Evolutionary conservation across 2,797 vertebrate genomes (phyloP).

Genomic region (Acanthurus leucopareius): DNA sequence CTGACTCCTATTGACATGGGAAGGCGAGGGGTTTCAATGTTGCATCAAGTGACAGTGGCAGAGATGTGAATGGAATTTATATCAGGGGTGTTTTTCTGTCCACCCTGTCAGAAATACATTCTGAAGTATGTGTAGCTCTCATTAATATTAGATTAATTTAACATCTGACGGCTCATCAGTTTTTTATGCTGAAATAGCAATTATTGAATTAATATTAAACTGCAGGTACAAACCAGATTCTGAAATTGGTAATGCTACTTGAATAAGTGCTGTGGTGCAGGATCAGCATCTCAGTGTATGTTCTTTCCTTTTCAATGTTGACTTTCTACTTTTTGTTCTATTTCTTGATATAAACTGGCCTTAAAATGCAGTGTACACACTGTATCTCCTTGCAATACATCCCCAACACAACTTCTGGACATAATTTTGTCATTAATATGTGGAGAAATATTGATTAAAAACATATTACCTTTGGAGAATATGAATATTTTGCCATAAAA

Average conservation of each 20-base stretch:
- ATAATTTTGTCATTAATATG: too few relatives aligned
- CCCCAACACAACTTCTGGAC: not conserved
- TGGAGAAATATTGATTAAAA: too few relatives aligned
- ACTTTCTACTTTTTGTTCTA: not conserved
- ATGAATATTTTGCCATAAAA: not conserved
- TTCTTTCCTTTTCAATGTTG: not conserved
- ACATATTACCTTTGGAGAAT: not conserved
- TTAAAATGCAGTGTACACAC: too few relatives aligned
- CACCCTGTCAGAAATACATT: not conserved
- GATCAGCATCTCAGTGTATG: not conserved
- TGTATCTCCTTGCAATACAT: too few relatives aligned
- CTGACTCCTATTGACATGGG: conserved; percentile 46
- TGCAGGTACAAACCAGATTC: rapidly evolving
- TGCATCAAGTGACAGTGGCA: not conserved
- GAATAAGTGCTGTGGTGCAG: not conserved
- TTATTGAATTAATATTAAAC: not conserved
- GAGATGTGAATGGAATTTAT: conserved; percentile 10
- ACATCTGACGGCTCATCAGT: not conserved
- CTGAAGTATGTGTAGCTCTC: not conserved
- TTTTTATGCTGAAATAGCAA: not conserved
- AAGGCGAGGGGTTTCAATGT: conserved; percentile 17
- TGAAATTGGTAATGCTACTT: not conserved
- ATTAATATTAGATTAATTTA: not conserved
- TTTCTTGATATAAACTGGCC: too few relatives aligned
- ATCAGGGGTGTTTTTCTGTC: not conserved